Evolutionary conservation across 2,797 vertebrate species (phyloP), one percentile per base, ranked within the genome.

Genomic region (Myotis pilosus): DNA sequence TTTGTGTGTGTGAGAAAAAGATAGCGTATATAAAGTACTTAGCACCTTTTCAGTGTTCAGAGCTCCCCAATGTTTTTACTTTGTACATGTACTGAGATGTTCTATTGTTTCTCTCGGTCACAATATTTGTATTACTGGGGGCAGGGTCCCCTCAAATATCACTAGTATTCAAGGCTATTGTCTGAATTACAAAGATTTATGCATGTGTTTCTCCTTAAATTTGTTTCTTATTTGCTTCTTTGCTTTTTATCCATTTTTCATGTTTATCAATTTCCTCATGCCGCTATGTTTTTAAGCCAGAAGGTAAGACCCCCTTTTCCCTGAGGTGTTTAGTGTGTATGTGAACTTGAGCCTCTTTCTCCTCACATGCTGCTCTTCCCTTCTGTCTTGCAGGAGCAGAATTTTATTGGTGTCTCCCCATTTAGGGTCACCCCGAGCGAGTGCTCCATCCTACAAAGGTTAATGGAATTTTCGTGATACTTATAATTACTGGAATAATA

Each of bases 191-290:
- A 74, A 87, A 82, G 8, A 38, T 12, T 8, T 36, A 28, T 30
- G 5, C 7, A 12, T 55, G 47, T 60, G 19, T 86, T 76, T 85
- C 62, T 78, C 5, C 11, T 57, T 76, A 80, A 66, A 57, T 79
- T 28, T 74, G 25, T 19, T 36, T 91, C 5, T 33, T 55, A 23
- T 15, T 4, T 53, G 33, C 4, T 17, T 36, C 25, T 82, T 68
- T 44, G 23, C 47, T 57, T 10, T 80, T 64, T 49, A 44, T 71
- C n/a, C 6, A 15, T 33, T 87, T 74, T 76, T 19, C 0, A 12
- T 5, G 1, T 57, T 41, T 38, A 30, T 72, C 12, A 5, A 4
- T 51, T 51, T 36, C 4, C 0, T 23, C 36, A 33, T 2, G 25
- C 12, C 30, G 10, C 10, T 44, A 2, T 28, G n/a, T 25, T 22